phyloP scores from a whole-genome alignment of 1,140 invertebrate species.

The Galendromus occidentalis region DNA sequence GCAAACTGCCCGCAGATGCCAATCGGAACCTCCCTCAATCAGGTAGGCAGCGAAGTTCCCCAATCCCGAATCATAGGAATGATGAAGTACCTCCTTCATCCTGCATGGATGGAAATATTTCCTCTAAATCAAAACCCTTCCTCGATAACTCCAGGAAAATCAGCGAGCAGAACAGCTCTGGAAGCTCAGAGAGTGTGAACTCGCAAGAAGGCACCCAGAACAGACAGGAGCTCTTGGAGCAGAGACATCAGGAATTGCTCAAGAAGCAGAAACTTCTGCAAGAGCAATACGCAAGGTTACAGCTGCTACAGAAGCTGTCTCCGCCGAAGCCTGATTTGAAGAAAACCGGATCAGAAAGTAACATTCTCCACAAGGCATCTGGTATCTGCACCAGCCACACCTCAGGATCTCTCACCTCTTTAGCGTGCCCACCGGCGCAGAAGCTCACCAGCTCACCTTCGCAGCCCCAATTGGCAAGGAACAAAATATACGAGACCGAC shows the following conservation, averaged over 20 bases:
- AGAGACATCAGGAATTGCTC: constrained; percentile 11
- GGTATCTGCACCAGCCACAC: constrained; percentile 46
- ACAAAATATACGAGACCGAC: constrained; percentile 19
- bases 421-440: constrained; percentile 24
- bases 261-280: constrained; percentile 7
- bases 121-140: too few species aligned
- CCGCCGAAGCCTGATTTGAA: constrained; percentile 41
- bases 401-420: constrained; percentile 40
- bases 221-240: constrained; percentile 9
- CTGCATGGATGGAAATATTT: too few species aligned
- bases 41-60: neutral
- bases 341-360: constrained; percentile 71
- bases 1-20: constrained; percentile 9
- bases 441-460: constrained; percentile 3
- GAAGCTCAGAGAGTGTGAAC: constrained; percentile 51
- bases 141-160: neutral
- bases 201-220: constrained; percentile 38
- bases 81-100: too few species aligned
- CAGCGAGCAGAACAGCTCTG: constrained; percentile 11
- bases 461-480: constrained; percentile 15
- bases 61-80: too few species aligned
- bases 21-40: constrained; percentile 12
- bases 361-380: constrained; percentile 63
- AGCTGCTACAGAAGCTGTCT: constrained; percentile 38
- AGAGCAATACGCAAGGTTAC: constrained; percentile 20